Evolutionary conservation across 2,113 vertebrate species (phyloP).

Genomic region (Nipponia nippon): DNA sequence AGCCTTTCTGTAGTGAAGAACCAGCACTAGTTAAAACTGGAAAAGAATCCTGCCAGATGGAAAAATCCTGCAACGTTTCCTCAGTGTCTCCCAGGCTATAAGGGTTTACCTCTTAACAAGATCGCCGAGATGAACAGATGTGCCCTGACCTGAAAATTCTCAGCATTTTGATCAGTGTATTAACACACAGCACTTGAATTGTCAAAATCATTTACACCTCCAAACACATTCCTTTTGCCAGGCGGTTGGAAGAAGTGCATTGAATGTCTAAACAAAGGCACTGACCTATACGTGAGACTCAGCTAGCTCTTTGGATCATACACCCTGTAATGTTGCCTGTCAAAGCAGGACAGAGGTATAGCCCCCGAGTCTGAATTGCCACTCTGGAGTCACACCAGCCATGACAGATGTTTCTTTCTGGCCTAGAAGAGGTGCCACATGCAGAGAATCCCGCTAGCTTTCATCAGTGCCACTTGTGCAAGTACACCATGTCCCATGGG

Average conservation of each 20-base stretch:
- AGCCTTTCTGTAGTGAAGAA: neutral
- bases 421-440: neutral
- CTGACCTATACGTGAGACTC: neutral
- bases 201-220: constrained; percentile 48
- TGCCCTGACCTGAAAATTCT: constrained; percentile 34
- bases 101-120: constrained; percentile 24
- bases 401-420: neutral
- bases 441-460: neutral
- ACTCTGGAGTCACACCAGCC: neutral
- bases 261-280: constrained; percentile 13
- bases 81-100: neutral
- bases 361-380: neutral
- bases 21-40: neutral
- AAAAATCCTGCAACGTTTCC: neutral
- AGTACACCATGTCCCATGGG: rapidly evolving
- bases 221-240: constrained; percentile 44
- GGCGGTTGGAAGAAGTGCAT: neutral
- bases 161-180: constrained; percentile 32
- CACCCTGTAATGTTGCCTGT: neutral
- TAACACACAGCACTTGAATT: constrained; percentile 33
- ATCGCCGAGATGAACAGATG: neutral
- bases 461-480: rapidly evolving
- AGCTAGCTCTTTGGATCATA: neutral
- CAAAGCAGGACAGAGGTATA: neutral
- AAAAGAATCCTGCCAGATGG: neutral